A percentile compares a stretch with the other conserved stretches of the same genome.
Conservation (phyloP, 2,797 vertebrate genomes). For the Acestrorhynchus altus region DNA sequence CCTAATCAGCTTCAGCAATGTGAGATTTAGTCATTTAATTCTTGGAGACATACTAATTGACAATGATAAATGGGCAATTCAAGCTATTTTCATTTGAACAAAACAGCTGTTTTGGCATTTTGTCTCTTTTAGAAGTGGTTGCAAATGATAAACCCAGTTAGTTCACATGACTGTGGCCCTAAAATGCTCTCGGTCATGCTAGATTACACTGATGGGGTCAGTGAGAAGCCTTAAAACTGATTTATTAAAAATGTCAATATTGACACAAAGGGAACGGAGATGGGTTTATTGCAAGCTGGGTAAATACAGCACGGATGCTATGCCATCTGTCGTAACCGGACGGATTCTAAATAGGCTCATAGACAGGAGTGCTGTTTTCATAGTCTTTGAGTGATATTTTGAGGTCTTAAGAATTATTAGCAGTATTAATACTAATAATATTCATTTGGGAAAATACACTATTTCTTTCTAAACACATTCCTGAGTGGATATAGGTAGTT, state of each 20-base stretch:
- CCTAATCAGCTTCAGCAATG: not conserved
- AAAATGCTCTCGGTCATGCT: constrained; percentile 57
- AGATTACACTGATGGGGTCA: constrained; percentile 70
- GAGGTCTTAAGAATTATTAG: not conserved
- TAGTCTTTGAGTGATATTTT: too few species aligned
- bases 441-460: too few species aligned
- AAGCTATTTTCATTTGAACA: not conserved
- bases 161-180: not conserved
- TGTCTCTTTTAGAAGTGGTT: not conserved
- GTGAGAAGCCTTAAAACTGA: constrained; percentile 61
- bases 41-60: not conserved
- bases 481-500: not conserved
- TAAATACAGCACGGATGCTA: not conserved
- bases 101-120: not conserved
- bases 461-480: not conserved
- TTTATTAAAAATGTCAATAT: constrained; percentile 70
- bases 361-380: not conserved
- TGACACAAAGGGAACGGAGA: constrained; percentile 18
- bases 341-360: not conserved
- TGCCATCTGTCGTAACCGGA: not conserved
- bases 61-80: not conserved
- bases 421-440: too few species aligned
- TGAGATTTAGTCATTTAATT: too few species aligned
- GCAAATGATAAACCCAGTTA: not conserved
- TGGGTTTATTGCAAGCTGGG: not conserved